phyloP scores from a whole-genome alignment of 1,140 invertebrate species.

The Harpegnathos saltator region DNA sequence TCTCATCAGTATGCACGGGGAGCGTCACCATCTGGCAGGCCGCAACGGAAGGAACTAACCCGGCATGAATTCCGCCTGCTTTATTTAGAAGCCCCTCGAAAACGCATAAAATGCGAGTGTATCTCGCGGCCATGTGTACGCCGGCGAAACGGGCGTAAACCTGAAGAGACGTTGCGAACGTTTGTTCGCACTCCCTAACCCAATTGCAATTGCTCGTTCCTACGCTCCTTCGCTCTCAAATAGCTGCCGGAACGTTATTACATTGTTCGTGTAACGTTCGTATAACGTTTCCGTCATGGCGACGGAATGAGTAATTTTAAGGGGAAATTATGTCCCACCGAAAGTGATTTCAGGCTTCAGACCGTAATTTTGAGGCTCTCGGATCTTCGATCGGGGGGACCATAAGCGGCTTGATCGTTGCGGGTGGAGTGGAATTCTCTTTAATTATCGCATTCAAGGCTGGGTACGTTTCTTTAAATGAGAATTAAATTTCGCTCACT shows the following conservation, averaged over 20 bases:
- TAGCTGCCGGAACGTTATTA: background rate
- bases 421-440: too few relatives aligned
- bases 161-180: constrained; percentile 64
- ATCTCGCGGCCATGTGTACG: constrained; percentile 73
- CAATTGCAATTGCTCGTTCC: constrained; percentile 12
- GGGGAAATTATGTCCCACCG: too few relatives aligned
- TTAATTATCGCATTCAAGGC: too few relatives aligned
- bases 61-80: constrained; percentile 66
- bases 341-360: too few relatives aligned
- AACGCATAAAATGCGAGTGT: constrained; percentile 75
- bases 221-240: background rate
- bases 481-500: too few relatives aligned
- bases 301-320: too few relatives aligned
- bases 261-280: too few relatives aligned
- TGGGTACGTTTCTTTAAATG: too few relatives aligned
- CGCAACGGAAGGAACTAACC: constrained; percentile 52
- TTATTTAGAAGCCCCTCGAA: constrained; percentile 79
- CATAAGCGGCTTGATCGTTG: too few relatives aligned
- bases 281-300: too few relatives aligned
- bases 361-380: too few relatives aligned
- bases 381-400: too few relatives aligned
- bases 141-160: constrained; percentile 58
- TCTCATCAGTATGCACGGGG: constrained; percentile 12
- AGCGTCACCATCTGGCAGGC: constrained; percentile 27
- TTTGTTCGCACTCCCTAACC: constrained; percentile 58